Evolutionary conservation across 2,113 vertebrate genomes (phyloP), one percentile per base, ranked within the genome.

Genomic region (Hydrolagus affinis): DNA sequence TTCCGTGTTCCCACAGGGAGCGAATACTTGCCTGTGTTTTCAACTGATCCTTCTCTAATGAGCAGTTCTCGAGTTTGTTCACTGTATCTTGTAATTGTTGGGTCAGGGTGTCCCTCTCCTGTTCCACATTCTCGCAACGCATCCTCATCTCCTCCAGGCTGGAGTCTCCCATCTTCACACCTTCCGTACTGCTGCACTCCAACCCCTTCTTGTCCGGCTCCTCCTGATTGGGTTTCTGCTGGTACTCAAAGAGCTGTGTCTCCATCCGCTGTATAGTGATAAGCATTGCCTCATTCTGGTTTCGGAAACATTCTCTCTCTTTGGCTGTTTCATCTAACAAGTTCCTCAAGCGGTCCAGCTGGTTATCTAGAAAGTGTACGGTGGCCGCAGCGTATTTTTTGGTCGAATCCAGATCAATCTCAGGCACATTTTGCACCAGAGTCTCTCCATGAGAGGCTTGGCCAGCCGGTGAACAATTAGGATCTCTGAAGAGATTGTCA

Each of bases 11-110:
- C 44, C 44, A 44, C 1, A 44, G 44, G 1, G 44, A 1, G 44
- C 44, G 1, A 44, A 44, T 44, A 44, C 44, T 87, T 88, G 90
- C 89, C 90, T 90, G 90, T 86, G 89, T 88, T 72, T 56, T 25
- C 72, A 92, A 88, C 86, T 90, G 60, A 89, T 91, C 90, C 70
- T 85, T 86, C 88, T 89, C 90, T 6, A 88, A 86, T 64, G 90
- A 88, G 87, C 88, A 76, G 69, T 74, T 87, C 75, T 56, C 68
- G 70, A n/a, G 80, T 85, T 88, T 88, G 88, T 85, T 86, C 86
- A 85, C 90, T 70, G 86, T 87, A 88, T 86, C 90, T 56, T 68
- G 10, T 30, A 77, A 15, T 11, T 69, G 88, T 60, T 88, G 30
- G 28, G 88, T 89, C 70, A 75, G 62, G 15, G 60, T 44, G 69